Percentiles rank a stretch among this genome's conserved stretches.
phyloP scores from a whole-genome alignment of 2,797 vertebrate species.

The Halcyon badia region DNA sequence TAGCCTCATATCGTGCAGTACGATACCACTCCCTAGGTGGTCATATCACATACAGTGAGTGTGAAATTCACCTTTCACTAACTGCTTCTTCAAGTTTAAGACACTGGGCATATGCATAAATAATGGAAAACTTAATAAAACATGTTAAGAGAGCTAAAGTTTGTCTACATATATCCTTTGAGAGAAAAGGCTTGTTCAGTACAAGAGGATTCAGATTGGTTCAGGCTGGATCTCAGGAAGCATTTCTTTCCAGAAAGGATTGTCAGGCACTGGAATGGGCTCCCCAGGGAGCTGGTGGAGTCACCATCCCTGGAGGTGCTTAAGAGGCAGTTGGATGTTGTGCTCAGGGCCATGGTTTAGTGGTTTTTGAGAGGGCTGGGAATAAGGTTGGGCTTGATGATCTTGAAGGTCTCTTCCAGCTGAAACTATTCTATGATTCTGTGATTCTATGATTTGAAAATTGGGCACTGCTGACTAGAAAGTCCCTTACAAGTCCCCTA shows the following conservation, averaged over 20 bases:
- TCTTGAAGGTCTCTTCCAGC: no score
- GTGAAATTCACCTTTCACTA: not conserved
- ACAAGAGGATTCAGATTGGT: not conserved
- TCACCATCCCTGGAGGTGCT: no score
- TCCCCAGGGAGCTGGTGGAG: no score
- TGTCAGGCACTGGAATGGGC: no score
- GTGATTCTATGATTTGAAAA: not conserved
- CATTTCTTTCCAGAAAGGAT: no score
- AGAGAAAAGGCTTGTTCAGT: not conserved
- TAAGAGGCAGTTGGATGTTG: no score
- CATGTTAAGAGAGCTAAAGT: not conserved
- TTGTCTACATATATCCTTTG: not conserved
- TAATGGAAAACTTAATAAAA: not conserved
- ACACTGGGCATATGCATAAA: not conserved
- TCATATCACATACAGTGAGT: not conserved
- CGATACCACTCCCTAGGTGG: not conserved
- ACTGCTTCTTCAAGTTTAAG: not conserved
- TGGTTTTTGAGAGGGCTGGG: no score
- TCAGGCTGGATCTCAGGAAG: no score
- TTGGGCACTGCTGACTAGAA: not conserved
- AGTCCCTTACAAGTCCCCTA: not conserved
- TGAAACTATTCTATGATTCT: no score
- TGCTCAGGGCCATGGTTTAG: no score
- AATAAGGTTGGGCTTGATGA: no score
- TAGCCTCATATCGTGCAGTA: not conserved